Evolutionary conservation across 2,113 vertebrate species (phyloP).

Genomic region (Hyla sarda): DNA sequence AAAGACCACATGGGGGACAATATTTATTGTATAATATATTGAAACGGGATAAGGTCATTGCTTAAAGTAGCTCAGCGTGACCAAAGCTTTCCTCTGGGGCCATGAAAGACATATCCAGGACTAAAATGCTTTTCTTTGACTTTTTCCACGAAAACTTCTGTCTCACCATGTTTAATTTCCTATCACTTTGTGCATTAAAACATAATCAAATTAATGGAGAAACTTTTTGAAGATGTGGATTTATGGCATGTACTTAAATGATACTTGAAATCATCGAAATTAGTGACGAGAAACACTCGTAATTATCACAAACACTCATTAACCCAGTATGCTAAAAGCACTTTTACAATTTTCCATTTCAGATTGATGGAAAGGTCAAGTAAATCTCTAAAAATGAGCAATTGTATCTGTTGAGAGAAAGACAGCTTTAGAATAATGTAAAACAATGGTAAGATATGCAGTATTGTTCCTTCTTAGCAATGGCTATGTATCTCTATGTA

Average conservation of each 20-base stretch:
- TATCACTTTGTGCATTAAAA: not conserved
- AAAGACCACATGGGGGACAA: not conserved
- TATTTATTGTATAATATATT: slow-evolving; percentile 13
- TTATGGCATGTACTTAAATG: not conserved
- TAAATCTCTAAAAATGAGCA: not conserved
- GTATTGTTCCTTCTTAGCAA: not conserved
- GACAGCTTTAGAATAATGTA: not conserved
- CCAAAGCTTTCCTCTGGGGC: slow-evolving; percentile 12
- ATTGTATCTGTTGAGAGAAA: not conserved
- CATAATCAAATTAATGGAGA: not conserved
- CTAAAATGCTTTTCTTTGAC: slow-evolving; percentile 5
- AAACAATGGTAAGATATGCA: not conserved
- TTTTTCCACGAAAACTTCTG: not conserved
- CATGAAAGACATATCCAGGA: not conserved
- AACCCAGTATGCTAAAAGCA: not conserved
- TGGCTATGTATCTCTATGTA: no score
- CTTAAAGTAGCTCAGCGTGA: slow-evolving; percentile 24
- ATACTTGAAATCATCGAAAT: slow-evolving; percentile 11
- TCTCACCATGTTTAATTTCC: not conserved
- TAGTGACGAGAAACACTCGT: not conserved
- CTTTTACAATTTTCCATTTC: slow-evolving; percentile 8
- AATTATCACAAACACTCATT: slow-evolving; percentile 29
- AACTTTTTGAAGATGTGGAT: not conserved
- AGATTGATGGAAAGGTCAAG: not conserved
- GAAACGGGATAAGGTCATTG: slow-evolving; percentile 18